A percentile compares a stretch with the other conserved stretches of the same genome.
These are phyloP conservation scores for Eulimnadia texana DNA, from an alignment of 1,140 invertebrate species.

Conservation along the genomic window DNA sequence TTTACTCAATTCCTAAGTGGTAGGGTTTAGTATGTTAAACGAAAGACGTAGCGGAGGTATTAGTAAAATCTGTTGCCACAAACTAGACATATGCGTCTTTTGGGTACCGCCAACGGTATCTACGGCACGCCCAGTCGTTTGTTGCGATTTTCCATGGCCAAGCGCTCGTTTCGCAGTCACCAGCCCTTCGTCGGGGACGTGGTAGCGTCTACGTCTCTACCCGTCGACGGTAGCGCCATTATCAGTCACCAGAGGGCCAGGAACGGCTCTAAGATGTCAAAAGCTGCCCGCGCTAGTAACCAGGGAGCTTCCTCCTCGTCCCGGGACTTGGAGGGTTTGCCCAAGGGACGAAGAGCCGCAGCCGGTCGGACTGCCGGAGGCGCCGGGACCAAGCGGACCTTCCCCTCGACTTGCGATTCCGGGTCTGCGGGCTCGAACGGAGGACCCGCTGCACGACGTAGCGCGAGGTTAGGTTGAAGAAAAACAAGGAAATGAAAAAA, in stretches of 20 bases:
- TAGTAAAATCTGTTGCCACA: not conserved
- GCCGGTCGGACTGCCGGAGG: not conserved
- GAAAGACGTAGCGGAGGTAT: too few relatives aligned
- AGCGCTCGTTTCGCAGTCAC: not conserved
- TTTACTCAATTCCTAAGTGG: not conserved
- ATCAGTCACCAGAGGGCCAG: too few relatives aligned
- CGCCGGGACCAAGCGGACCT: not conserved
- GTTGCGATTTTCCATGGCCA: not conserved
- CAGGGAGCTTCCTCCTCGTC: too few relatives aligned
- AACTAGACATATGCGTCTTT: not conserved
- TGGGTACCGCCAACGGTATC: not conserved
- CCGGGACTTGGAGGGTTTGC: not conserved
- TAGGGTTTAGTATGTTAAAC: not conserved
- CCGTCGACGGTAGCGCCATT: too few relatives aligned
- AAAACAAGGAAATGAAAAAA: too few relatives aligned
- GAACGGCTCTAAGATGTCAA: not conserved
- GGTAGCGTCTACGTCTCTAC: too few relatives aligned
- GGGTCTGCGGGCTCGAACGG: not conserved
- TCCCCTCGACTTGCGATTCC: not conserved
- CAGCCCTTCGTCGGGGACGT: not conserved
- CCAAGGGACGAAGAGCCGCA: too few relatives aligned
- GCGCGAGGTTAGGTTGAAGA: not conserved
- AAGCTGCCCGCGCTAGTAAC: too few relatives aligned
- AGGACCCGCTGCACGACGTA: not conserved
- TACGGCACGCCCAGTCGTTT: not conserved